Evolutionary conservation across 2,888 invertebrate genomes (phyloP).

Genomic region (Panorpa germanica): DNA sequence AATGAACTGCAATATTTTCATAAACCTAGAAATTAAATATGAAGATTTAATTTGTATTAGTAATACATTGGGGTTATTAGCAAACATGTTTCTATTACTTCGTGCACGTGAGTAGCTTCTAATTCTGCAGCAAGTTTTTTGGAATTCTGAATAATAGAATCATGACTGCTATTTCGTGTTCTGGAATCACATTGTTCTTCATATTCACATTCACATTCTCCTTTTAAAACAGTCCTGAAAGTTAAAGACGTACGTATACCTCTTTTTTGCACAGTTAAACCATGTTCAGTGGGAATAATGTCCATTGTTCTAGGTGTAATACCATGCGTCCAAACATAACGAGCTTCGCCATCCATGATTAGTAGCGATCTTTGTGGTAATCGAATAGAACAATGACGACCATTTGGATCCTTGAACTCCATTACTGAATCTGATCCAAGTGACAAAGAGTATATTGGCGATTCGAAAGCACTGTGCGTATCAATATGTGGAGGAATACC

Average conservation of each 20-base stretch:
- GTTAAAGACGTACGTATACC: slow-evolving; percentile 64
- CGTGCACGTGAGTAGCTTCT: slow-evolving; percentile 61
- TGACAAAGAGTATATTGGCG: slow-evolving; percentile 73
- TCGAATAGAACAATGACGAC: slow-evolving; percentile 35
- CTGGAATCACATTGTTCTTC: slow-evolving; percentile 46
- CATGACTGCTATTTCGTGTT: slow-evolving; percentile 12
- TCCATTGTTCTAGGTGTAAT: slow-evolving; percentile 75
- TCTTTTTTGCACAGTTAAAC: slow-evolving; percentile 33
- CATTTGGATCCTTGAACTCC: slow-evolving; percentile 60
- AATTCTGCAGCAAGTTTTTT: slow-evolving; percentile 34
- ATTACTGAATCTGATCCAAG: slow-evolving; percentile 67
- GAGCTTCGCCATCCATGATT: slow-evolving; percentile 60
- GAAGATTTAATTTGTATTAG: slow-evolving; percentile 1
- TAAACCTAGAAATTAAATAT: slow-evolving; percentile 46
- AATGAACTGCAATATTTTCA: slow-evolving; percentile 85
- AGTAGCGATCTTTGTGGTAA: slow-evolving; percentile 55
- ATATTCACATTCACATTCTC: slow-evolving; percentile 43
- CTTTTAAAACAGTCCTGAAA: slow-evolving; percentile 44
- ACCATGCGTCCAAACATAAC: slow-evolving; percentile 75
- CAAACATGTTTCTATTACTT: too few relatives aligned
- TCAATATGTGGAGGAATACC: slow-evolving; percentile 93
- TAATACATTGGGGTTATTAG: too few relatives aligned
- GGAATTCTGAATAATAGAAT: slow-evolving; percentile 13
- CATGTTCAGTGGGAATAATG: slow-evolving; percentile 35
- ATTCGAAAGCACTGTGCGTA: slow-evolving; percentile 85